Evolutionary conservation across 2,797 vertebrate genomes (phyloP).

Genomic region (Melanotaenia pygmaea): DNA sequence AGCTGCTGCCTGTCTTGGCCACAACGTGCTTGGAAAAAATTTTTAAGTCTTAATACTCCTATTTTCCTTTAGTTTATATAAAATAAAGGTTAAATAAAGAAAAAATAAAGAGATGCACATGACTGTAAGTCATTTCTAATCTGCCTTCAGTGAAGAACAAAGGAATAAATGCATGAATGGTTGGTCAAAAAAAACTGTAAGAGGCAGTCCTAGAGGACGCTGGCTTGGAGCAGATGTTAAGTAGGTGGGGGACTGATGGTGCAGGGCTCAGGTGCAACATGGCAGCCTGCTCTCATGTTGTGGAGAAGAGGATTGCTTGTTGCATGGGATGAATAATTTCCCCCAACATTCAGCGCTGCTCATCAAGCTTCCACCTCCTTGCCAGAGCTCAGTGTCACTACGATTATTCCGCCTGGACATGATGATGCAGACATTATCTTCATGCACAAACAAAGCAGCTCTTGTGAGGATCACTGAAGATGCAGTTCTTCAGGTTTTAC

Average conservation of each 20-base stretch:
- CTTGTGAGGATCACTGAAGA: slow-evolving; percentile 20
- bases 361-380: slow-evolving; percentile 59
- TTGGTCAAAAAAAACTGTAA: slow-evolving; percentile 3
- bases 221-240: slow-evolving; percentile 49
- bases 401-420: slow-evolving; percentile 69
- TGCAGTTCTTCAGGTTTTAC: slow-evolving; percentile 38
- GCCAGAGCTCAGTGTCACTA: slow-evolving; percentile 64
- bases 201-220: slow-evolving; percentile 20
- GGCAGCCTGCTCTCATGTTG: slow-evolving; percentile 37
- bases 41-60: not conserved
- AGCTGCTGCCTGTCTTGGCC: not conserved
- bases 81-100: not conserved
- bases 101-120: not conserved
- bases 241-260: slow-evolving; percentile 40
- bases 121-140: not conserved
- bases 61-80: not conserved
- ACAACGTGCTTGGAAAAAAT: not conserved
- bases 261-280: slow-evolving; percentile 61
- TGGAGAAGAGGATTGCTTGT: slow-evolving; percentile 37
- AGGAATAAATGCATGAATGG: not conserved
- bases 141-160: not conserved
- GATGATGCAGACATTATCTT: slow-evolving; percentile 62
- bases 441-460: slow-evolving; percentile 48
- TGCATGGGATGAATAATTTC: slow-evolving; percentile 66
- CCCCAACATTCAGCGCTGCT: slow-evolving; percentile 70